These are phyloP conservation scores for Paedocypris sp. DNA, from an alignment of 2,113 vertebrate species.

Conservation along the genomic window DNA sequence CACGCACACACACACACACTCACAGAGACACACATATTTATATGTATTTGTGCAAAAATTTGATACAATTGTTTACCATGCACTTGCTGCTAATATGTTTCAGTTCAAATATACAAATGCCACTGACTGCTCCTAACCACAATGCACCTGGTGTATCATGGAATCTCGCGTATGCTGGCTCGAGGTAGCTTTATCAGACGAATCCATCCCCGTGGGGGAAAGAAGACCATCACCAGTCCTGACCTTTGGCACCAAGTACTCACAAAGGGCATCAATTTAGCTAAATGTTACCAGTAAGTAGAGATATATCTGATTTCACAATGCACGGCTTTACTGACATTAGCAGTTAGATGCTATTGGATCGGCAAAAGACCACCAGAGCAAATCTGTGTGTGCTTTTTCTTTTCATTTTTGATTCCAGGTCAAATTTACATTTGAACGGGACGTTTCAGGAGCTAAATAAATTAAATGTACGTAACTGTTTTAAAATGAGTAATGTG, in stretches of 20 bases:
- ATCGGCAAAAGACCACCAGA: constrained; percentile 14
- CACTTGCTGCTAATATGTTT: too few relatives aligned
- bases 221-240: constrained; percentile 30
- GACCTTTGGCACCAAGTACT: constrained; percentile 48
- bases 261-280: constrained; percentile 55
- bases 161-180: constrained; percentile 32
- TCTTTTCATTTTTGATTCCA: too few relatives aligned
- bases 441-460: too few relatives aligned
- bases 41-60: too few relatives aligned
- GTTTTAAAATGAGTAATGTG: too few relatives aligned
- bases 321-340: constrained; percentile 41
- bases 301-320: constrained; percentile 25
- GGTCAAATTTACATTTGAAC: too few relatives aligned
- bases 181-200: constrained; percentile 24
- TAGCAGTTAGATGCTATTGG: constrained; percentile 18
- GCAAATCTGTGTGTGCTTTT: neutral
- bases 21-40: too few relatives aligned
- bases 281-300: constrained; percentile 28
- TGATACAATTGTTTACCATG: too few relatives aligned
- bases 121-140: constrained; percentile 1
- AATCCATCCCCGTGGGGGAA: constrained; percentile 23
- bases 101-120: too few relatives aligned
- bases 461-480: too few relatives aligned
- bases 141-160: neutral
- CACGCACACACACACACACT: too few relatives aligned